phyloP scores from a whole-genome alignment of 2,113 vertebrate genomes.

The Ornithorhynchus anatinus region DNA sequence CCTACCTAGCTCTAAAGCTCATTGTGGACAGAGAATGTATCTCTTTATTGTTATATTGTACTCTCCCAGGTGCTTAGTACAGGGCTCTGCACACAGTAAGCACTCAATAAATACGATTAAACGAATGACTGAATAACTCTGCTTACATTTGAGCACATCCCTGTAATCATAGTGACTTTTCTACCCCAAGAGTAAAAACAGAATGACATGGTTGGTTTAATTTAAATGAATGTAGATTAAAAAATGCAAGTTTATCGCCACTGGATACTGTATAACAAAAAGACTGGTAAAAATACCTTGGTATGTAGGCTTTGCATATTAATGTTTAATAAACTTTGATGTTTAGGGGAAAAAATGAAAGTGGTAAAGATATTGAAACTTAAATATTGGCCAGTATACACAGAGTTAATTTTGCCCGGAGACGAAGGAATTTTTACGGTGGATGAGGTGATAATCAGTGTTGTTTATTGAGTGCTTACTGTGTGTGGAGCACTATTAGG shows the following conservation, averaged over 20 bases:
- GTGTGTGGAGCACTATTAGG: too few relatives aligned
- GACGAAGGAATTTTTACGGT: constrained; percentile 30
- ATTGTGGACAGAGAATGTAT: too few relatives aligned
- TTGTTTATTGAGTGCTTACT: background rate
- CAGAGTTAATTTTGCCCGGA: constrained; percentile 30
- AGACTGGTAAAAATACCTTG: constrained; percentile 51
- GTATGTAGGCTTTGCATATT: constrained; percentile 43
- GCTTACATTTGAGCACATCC: background rate
- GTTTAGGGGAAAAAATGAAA: constrained; percentile 71
- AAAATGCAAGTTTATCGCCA: constrained; percentile 34
- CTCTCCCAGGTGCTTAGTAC: too few relatives aligned
- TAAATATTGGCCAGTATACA: constrained; percentile 41
- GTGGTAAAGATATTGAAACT: constrained; percentile 61
- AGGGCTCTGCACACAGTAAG: too few relatives aligned
- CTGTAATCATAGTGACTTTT: constrained; percentile 6
- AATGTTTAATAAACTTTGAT: constrained; percentile 52
- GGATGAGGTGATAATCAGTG: background rate
- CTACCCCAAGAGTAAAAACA: constrained; percentile 20
- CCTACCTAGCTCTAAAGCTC: too few relatives aligned
- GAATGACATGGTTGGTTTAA: constrained; percentile 18
- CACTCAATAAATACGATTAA: too few relatives aligned
- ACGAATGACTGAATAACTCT: too few relatives aligned
- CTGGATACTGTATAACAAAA: constrained; percentile 56
- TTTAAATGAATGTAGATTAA: constrained; percentile 20
- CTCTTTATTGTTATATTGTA: too few relatives aligned